Evolutionary conservation across 2,888 invertebrate species (phyloP).

Genomic region (Calephelis perditalis): DNA sequence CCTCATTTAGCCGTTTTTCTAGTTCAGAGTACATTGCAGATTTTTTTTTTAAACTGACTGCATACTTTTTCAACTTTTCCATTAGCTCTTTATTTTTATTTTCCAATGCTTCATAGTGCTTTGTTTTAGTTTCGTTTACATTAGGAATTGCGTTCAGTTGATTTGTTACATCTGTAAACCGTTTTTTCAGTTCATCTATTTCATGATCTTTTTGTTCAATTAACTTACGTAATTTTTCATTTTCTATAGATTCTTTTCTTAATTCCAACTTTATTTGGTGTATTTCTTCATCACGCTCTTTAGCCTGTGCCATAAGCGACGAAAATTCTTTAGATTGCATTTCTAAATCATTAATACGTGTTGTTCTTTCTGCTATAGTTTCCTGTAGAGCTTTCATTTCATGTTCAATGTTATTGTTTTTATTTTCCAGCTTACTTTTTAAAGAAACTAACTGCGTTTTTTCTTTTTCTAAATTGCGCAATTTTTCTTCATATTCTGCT

Average conservation of each 20-base stretch:
- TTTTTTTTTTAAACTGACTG: slow-evolving; percentile 86
- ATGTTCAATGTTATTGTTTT: slow-evolving; percentile 47
- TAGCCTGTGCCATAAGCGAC: slow-evolving; percentile 61
- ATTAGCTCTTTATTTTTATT: slow-evolving; percentile 82
- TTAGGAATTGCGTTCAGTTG: slow-evolving; percentile 54
- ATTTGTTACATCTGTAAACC: slow-evolving; percentile 58
- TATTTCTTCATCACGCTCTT: slow-evolving; percentile 77
- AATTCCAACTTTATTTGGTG: slow-evolving; percentile 72
- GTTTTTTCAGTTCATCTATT: slow-evolving; percentile 63
- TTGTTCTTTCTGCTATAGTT: slow-evolving; percentile 61
- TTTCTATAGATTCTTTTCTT: slow-evolving; percentile 79
- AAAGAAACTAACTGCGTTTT: slow-evolving; percentile 53
- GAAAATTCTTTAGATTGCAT: slow-evolving; percentile 66
- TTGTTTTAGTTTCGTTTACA: slow-evolving; percentile 60
- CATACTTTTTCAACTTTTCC: slow-evolving; percentile 88
- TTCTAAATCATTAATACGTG: slow-evolving; percentile 63
- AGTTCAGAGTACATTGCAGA: slow-evolving; percentile 80
- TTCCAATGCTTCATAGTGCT: slow-evolving; percentile 63
- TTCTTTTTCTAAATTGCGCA: slow-evolving; percentile 64
- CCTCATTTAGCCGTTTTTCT: slow-evolving; percentile 69
- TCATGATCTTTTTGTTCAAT: slow-evolving; percentile 73
- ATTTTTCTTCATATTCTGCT: slow-evolving; percentile 56
- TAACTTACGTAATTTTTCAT: slow-evolving; percentile 79
- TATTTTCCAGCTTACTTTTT: slow-evolving; percentile 51
- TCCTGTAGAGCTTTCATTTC: slow-evolving; percentile 64